phyloP scores from a whole-genome alignment of 2,113 vertebrate genomes.

The Lepus europaeus region DNA sequence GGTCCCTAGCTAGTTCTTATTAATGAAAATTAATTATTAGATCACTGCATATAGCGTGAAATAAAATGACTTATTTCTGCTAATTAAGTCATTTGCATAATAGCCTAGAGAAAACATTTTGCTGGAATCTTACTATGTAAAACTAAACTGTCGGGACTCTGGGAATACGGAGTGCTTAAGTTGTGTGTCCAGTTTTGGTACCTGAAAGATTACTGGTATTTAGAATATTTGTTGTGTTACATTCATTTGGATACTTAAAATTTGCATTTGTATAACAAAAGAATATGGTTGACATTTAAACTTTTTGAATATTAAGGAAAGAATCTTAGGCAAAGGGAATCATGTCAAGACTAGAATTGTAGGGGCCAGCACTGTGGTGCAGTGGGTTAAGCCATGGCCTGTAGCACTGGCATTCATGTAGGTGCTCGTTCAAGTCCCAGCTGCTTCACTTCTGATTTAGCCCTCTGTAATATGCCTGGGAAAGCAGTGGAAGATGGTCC shows the following conservation, averaged over 20 bases:
- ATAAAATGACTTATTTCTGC: constrained; percentile 57
- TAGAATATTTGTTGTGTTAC: constrained; percentile 23
- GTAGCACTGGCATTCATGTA: too few relatives aligned
- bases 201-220: neutral
- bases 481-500: too few relatives aligned
- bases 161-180: neutral
- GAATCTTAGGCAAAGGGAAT: constrained; percentile 6
- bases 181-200: neutral
- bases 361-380: neutral
- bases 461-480: too few relatives aligned
- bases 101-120: constrained; percentile 44
- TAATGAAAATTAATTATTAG: constrained; percentile 12
- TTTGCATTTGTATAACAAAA: neutral
- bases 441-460: too few relatives aligned
- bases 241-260: constrained; percentile 14
- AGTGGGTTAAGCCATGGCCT: too few relatives aligned
- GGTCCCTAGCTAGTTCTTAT: constrained; percentile 19
- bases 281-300: constrained; percentile 38
- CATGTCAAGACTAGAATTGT: neutral
- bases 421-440: too few relatives aligned
- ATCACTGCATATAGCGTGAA: neutral
- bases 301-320: constrained; percentile 10
- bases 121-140: constrained; percentile 24
- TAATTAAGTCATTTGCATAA: constrained; percentile 39
- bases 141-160: constrained; percentile 21